These are phyloP conservation scores for Saxidomus purpurata DNA, from an alignment of 1,140 invertebrate genomes.

Conservation along the genomic window DNA sequence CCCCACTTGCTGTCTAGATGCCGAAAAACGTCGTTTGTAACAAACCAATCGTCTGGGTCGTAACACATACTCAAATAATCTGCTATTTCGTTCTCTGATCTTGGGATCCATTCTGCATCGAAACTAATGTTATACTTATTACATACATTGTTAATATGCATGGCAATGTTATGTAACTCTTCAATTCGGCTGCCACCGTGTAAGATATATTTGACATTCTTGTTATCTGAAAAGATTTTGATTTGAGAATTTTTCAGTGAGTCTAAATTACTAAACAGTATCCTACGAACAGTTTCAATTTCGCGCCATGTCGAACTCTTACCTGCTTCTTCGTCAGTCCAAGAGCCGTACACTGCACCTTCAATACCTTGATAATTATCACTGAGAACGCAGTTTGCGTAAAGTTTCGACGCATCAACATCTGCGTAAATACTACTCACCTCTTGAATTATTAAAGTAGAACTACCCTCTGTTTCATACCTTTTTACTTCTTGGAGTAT, in stretches of 20 bases:
- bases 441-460: background rate
- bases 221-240: constrained; percentile 35
- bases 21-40: background rate
- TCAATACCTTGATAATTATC: background rate
- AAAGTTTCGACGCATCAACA: background rate
- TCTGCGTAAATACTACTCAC: background rate
- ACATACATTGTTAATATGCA: constrained; percentile 21
- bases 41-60: constrained; percentile 58
- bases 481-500: background rate
- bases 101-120: constrained; percentile 47
- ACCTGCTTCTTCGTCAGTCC: background rate
- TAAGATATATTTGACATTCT: constrained; percentile 42
- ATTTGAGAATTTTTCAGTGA: background rate
- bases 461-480: no score
- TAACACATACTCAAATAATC: constrained; percentile 40
- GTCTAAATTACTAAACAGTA: background rate
- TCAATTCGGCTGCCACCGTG: background rate
- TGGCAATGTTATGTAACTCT: background rate
- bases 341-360: background rate
- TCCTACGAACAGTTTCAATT: background rate
- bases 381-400: background rate
- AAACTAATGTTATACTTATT: background rate
- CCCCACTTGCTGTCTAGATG: constrained; percentile 40
- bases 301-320: constrained; percentile 32
- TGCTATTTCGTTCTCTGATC: constrained; percentile 23